Evolutionary conservation across 2,888 invertebrate genomes (phyloP), one percentile per base, ranked within the genome.

Genomic region (Eupithecia centaureata): DNA sequence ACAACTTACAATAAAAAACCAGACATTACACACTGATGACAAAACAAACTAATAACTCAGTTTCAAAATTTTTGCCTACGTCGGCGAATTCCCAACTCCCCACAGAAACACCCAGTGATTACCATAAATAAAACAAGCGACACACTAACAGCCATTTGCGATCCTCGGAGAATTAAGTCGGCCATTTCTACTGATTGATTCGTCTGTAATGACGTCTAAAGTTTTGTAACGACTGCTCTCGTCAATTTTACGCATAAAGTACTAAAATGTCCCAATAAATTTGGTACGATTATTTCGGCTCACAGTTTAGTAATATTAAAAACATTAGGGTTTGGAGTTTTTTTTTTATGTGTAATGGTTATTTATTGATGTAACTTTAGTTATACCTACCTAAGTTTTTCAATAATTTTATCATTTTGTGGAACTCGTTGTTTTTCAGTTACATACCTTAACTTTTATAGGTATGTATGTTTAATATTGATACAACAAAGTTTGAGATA

Each of bases 131-230:
- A 83, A 81, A 78, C 79, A 78, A 70, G 72, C 74, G 78, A 52
- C 67, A 72, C 67, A 73, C 82, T 83, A 77, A 77, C 75, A 76
- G 74, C 80, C 79, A 78, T 79, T 70, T 63, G 15, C 72, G 74
- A 76, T 79, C 79, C 83, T 79, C 72, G 70, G 82, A 75, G 87
- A 79, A 84, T 83, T 82, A 79, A 73, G 77, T 74, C 77, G 78
- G 80, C 83, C 82, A 84, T 85, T 80, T 83, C 76, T 73, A 58
- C 81, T 89, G 90, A 91, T 90, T 91, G 91, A 92, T 92, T 88
- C 79, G 82, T 86, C 85, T 84, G 84, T 91, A 90, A 92, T 92
- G 86, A 86, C 81, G 82, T 79, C 81, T 58, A 85, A 91, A 90
- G 86, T 91, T 91, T 86, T 82, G 78, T 74, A 74, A 86, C 82